These are phyloP conservation scores for Lasaia peninsularis DNA, from an alignment of 1,140 invertebrate genomes.

Conservation along the genomic window DNA sequence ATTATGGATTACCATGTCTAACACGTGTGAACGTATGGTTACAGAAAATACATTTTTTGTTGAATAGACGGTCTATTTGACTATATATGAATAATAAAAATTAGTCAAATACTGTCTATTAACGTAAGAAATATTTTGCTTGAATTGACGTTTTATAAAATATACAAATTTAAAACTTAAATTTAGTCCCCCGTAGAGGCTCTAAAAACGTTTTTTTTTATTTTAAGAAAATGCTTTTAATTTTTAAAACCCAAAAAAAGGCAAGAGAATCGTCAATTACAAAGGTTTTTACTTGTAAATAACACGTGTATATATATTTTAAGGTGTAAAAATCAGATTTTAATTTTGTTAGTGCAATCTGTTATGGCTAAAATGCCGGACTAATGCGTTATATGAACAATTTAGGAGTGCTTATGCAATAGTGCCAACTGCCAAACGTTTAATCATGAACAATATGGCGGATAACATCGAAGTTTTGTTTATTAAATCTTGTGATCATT, in stretches of 20 bases:
- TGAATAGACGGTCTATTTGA: background rate
- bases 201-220: slow-evolving; percentile 1
- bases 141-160: too few species aligned
- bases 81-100: too few species aligned
- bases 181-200: background rate
- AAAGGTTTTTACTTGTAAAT: slow-evolving; percentile 8
- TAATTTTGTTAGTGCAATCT: slow-evolving; percentile 7
- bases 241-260: slow-evolving; percentile 1
- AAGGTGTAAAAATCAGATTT: slow-evolving; percentile 10
- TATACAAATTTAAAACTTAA: background rate
- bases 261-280: slow-evolving; percentile 7
- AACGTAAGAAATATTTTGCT: too few species aligned
- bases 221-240: slow-evolving; percentile 3
- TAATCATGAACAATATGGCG: slow-evolving; percentile 1
- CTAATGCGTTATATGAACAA: slow-evolving; percentile 3
- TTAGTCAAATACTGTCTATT: too few species aligned
- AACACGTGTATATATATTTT: slow-evolving; percentile 1
- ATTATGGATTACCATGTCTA: background rate
- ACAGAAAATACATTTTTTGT: background rate
- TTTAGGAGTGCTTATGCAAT: slow-evolving; percentile 3
- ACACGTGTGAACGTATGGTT: background rate
- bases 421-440: slow-evolving; percentile 4
- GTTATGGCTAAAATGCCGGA: background rate
- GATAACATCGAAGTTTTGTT: slow-evolving; percentile 8
- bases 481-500: slow-evolving; percentile 11